Evolutionary conservation across 2,113 vertebrate genomes (phyloP), one percentile per base, ranked within the genome.

Genomic region (Leucosticte australis): DNA sequence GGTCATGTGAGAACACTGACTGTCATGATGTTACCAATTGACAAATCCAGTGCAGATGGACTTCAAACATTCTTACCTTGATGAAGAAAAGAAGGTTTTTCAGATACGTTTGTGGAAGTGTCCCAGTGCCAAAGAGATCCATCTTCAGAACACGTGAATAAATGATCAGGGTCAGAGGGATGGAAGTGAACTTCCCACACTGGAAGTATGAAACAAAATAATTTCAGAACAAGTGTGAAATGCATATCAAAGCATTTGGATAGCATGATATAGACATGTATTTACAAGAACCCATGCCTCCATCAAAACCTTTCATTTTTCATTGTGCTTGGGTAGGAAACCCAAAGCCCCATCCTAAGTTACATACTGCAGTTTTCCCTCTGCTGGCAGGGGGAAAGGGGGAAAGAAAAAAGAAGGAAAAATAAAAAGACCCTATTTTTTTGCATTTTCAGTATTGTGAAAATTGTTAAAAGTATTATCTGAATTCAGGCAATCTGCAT

Each of bases 101-200:
- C 99, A 91, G 98, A 98, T 21, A 92, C 11, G 0, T 97, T 97
- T 81, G 98, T 91, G 20, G 98, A 98, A n/a, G 98, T 98, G 96
- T 99, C 98, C 99, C 99, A 99, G 37, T 99, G 99, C 97, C 99
- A 98, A 76, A 99, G 97, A 46, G 99, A 99, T 27, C 99, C 99
- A 71, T 99, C 99, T 96, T 99, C 99, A 76, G 99, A 99, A 96
- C 99, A 99, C 0, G 99, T 99, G 96, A 99, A 99, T 82, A 99
- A 97, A 90, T 99, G 99, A 93, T 99, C 99, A 6, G 99, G 99
- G 82, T 99, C 99, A 49, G 99, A 99, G 1, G 99, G 99, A 93
- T 99, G 99, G 95, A 99, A 99, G 94, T 99, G 99, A 82, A 99
- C 98, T 95, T 99, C 99, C 99, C 99, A 99, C 98, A 99, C 99